Evolutionary conservation across 1,140 invertebrate genomes (phyloP), one percentile per base, ranked within the genome.

Genomic region (Alviniconcha marisindica): DNA sequence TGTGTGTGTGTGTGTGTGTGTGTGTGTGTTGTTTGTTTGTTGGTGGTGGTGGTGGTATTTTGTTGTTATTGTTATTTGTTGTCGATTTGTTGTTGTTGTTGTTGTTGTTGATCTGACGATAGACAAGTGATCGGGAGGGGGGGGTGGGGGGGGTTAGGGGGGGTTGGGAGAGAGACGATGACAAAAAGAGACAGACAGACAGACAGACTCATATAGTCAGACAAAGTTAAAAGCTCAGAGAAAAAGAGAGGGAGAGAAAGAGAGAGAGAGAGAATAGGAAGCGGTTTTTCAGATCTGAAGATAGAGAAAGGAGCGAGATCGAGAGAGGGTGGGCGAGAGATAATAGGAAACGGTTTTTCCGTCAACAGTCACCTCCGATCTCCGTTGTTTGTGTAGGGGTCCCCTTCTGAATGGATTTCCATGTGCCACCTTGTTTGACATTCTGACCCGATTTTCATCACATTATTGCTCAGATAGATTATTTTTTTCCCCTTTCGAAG

Each of bases 391-490:
- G 28, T 33, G 5, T 10, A 2, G 3, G 66, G 36, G 66, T 71
- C 36, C 24, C 51, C 44, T 40, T 40, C 51, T 77, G 76, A 56
- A 54, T 77, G 76, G 76, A 76, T 76, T 44, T 77, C 51, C 76
- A 33, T 77, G 76, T 56, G 42, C 73, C 40, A 24, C 74, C 44
- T 7, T 80, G 56, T 80, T 69, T 80, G 21, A 66, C 18, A 14
- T 66, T 33, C 78, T 7, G 4, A 1, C 56, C 28, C 48, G 12
- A 79, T 40, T 80, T 80, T 76, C 40, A 44, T 76, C 38, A 44
- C 36, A 44, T 44, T 48, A 76, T 40, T 44, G 2, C 24, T 44
- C 38, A 33, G 14, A 76, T 76, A 76, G 73, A 76, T 76, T 76
- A n/a, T n/a, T 76, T 76, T 40, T 40, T 40, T 40, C 42, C 31